Evolutionary conservation across 2,888 invertebrate species (phyloP), one percentile per base, ranked within the genome.

Genomic region (Euzophera pinguis): DNA sequence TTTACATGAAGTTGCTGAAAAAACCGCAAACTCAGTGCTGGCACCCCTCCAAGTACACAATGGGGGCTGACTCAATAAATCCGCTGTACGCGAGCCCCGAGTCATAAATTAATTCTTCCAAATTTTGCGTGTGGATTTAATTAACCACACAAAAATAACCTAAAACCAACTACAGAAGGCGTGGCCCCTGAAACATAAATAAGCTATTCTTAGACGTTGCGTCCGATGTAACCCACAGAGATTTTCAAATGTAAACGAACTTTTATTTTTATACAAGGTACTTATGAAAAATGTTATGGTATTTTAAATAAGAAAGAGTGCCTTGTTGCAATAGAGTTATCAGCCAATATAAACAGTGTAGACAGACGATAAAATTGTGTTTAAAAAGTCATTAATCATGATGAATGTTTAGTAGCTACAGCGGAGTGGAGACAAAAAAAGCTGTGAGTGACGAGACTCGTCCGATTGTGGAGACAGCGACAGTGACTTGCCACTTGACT

Each of bases 61-160:
- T 75, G 66, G 69, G 73, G 65, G 70, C 69, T 71, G 69, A 71
- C 72, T 79, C 75, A 71, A 83, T 80, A 80, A 78, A 82, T 71
- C 65, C 61, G 70, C 71, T 64, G 67, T 65, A 67, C 67, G 68
- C 67, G 63, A 56, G 59, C 60, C 62, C 58, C 63, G 63, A 62
- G 62, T 70, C 71, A 78, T 69, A 76, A 75, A 78, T 78, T 72
- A 67, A 67, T 73, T 75, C 68, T 70, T 67, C 58, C 60, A 65
- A 75, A 73, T 71, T 68, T 73, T 61, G 59, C 67, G 74, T 67
- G 75, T 71, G 72, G 67, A 67, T 65, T 71, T 81, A 79, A 84
- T 82, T 80, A 81, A 62, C 57, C 54, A 55, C 62, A 64, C 67
- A 59, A 62, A 72, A 78, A 78, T 78, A 77, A 59, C 65, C 54